Base-by-base conservation (phyloP, 2,888 invertebrate genomes). In the Pristionchus japonicus region DNA sequence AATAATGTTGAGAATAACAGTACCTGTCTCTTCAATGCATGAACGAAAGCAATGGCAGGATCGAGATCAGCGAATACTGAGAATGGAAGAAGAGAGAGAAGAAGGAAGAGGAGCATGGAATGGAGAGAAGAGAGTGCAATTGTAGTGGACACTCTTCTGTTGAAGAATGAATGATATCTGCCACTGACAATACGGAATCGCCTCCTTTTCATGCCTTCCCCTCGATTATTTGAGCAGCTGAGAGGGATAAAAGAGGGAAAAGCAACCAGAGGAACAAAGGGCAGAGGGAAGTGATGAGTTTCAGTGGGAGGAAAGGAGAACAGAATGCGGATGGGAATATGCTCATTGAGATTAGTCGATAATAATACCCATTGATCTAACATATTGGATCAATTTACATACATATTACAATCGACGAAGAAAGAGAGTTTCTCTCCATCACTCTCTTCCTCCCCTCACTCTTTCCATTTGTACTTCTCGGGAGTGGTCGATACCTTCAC, bases 141-240 rank as follows among this genome's bases (percentile, higher is more conserved):
- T 83, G 27, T 77, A 77, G 77, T 77, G 77, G 40, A 40, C 15
- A 40, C 43, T 77, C 77, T 37, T 77, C 77, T n/a, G 11, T 43
- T 15, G 23, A 43, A 23, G 57, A 57, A 57, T 57, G 77, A 77
- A 47, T 77, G 47, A 7, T 47, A 77, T 77, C 77, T 77, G 43
- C 77, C 77, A 77, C 77, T 77, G 77, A 47, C 77, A 47, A 77
- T 77, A 47, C 77, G 70, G 70, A 70, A 70, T 77, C 77, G 17
- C 27, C 40, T 40, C 43, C 77, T 43, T 83, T 49, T 83, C 49
- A 49, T 57, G 17, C 49, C 3, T 83, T 49, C 52, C 37, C 83
- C 47, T 40, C 49, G 3, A n/a, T 83, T 83, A 52, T 49, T 83
- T 57, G 83, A 83, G 31, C 83, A 57, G 83, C 57, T 83, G 83